Evolutionary conservation across 2,888 invertebrate species (phyloP).

Genomic region (Limnephilus rhombicus): DNA sequence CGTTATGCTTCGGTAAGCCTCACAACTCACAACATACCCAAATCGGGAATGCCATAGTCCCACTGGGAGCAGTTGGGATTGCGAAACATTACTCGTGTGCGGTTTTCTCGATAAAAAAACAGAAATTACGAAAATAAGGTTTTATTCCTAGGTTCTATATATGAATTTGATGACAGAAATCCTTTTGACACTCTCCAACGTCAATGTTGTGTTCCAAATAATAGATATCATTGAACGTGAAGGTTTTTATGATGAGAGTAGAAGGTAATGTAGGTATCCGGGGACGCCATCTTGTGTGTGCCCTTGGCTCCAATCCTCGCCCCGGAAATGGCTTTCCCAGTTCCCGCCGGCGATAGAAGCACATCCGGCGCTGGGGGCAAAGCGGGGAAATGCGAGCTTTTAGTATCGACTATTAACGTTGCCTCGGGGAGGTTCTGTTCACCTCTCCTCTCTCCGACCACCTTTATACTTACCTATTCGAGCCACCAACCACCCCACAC

Average conservation of each 20-base stretch:
- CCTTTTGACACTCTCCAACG: not conserved
- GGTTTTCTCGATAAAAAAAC: too few species aligned
- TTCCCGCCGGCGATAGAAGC: conserved; percentile 60
- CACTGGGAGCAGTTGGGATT: too few species aligned
- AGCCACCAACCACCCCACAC: not conserved
- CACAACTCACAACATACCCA: too few species aligned
- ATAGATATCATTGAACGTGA: not conserved
- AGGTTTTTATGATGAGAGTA: not conserved
- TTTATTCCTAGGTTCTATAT: too few species aligned
- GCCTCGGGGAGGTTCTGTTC: not conserved
- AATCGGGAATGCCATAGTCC: too few species aligned
- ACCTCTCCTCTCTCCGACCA: conserved; percentile 8
- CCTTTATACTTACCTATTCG: not conserved
- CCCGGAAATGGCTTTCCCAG: conserved; percentile 65
- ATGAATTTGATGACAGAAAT: not conserved
- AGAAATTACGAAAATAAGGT: too few species aligned
- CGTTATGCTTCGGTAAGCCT: too few species aligned
- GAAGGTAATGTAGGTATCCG: not conserved
- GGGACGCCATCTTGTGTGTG: conserved; percentile 45
- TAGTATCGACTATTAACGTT: conserved; percentile 64
- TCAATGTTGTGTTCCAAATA: not conserved
- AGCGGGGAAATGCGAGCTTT: conserved; percentile 62
- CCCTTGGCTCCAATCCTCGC: conserved; percentile 50
- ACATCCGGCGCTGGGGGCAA: conserved; percentile 57
- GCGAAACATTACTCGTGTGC: too few species aligned